phyloP scores from a whole-genome alignment of 92 coral and sea anemone genomes.

The Paramuricea clavata region DNA sequence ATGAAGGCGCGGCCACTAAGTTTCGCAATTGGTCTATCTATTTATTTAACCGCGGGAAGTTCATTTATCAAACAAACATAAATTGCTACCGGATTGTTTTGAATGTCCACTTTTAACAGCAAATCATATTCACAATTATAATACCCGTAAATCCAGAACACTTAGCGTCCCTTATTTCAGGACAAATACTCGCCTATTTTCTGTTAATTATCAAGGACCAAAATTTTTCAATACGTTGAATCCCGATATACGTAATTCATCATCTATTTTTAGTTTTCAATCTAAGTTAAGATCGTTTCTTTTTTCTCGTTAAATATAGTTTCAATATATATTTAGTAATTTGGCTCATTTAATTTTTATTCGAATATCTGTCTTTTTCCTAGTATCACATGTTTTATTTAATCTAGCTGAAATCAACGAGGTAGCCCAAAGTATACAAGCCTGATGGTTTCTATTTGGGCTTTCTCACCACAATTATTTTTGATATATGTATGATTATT shows the following conservation, averaged over 20 bases:
- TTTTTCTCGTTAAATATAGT: neutral
- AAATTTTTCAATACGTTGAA: conserved; percentile 36
- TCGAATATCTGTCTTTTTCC: too few relatives aligned
- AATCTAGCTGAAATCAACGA: too few relatives aligned
- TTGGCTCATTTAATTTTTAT: too few relatives aligned
- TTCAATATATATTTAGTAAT: neutral
- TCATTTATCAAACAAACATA: neutral
- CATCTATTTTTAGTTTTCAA: conserved; percentile 2
- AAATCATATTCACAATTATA: neutral
- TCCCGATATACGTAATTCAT: neutral
- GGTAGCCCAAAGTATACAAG: too few relatives aligned
- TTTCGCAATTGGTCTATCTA: too few relatives aligned
- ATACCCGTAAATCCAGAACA: conserved; percentile 8
- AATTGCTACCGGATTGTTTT: conserved; percentile 16
- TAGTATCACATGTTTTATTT: too few relatives aligned
- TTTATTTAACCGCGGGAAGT: conserved; percentile 8
- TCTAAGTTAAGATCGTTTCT: neutral
- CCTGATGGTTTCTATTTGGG: too few relatives aligned
- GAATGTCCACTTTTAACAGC: neutral
- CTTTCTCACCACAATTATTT: too few relatives aligned
- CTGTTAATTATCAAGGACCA: conserved; percentile 28
- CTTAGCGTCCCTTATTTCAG: neutral
- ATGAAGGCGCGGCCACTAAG: too few relatives aligned
- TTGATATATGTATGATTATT: too few relatives aligned
- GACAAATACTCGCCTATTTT: conserved; percentile 14